Evolutionary conservation across 2,888 invertebrate genomes (phyloP), one percentile per base, ranked within the genome.

Genomic region (Cremastinae sp.): DNA sequence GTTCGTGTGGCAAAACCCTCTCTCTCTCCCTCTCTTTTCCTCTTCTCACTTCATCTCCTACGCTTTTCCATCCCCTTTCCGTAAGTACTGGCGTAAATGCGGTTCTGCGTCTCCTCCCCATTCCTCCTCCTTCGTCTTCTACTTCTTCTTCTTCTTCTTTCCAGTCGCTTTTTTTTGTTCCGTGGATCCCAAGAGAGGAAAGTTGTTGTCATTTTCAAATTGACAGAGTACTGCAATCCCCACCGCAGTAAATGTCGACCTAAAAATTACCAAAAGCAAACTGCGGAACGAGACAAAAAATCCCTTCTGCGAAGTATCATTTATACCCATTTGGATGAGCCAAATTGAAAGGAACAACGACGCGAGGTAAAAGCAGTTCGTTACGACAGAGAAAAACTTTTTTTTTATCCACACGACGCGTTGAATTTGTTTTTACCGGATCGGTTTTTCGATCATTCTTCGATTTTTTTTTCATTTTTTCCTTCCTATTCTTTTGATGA

Each of bases 121-220:
- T n/a, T n/a, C n/a, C 37, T 62, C 37, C 55, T 43, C 45, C 2
- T 28, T 28, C 5, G 2, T 5, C 28, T 10, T 66, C 28, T 53
- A 10, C 49, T 47, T 9, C 12, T 37, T 43, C 64, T 10, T 51
- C 41, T 8, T 12, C 45, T n/a, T 47, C 47, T 8, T 47, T 16
- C n/a, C 20, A 28, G 4, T 66, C 28, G 9, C 14, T 45, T 53
- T 16, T 59, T 9, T 16, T 37, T 43, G 51, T 10, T 51, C 41
- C 53, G 20, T 39, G 16, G 47, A 58, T 68, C 68, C 53, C 68
- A 14, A 41, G 49, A 51, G 58, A 16, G 51, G 43, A 61, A 61
- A 59, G 59, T 59, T 61, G 49, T 69, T 59, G 39, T 59, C 58
- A 47, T 69, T 59, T 49, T 22, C 18, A 47, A 49, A 69, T 58